phyloP scores from a whole-genome alignment of 2,888 invertebrate species.

The Diaphora mendica region DNA sequence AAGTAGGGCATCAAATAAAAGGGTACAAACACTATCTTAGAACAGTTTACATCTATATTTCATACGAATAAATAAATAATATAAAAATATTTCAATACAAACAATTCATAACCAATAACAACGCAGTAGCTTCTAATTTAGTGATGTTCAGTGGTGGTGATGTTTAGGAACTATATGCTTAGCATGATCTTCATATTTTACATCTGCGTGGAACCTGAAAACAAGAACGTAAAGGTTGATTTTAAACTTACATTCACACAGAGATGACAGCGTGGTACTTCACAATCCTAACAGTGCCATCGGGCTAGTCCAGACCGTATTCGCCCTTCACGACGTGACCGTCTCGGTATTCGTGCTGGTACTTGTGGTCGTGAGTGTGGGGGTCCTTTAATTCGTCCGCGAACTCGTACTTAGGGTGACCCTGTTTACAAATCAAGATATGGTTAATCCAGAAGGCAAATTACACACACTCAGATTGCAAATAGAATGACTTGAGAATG shows the following conservation, averaged over 20 bases:
- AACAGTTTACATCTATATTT: neutral
- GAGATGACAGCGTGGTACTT: constrained; percentile 39
- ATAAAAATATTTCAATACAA: neutral
- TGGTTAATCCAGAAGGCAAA: too few relatives aligned
- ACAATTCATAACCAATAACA: neutral
- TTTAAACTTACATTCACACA: neutral
- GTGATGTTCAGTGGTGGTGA: constrained; percentile 26
- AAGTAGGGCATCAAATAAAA: neutral
- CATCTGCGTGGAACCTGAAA: constrained; percentile 55
- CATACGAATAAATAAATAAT: neutral
- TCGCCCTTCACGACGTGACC: constrained; percentile 48
- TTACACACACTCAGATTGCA: too few relatives aligned
- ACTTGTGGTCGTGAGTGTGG: constrained; percentile 80
- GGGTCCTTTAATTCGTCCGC: constrained; percentile 79
- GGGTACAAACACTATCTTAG: neutral
- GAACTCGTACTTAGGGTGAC: constrained; percentile 67
- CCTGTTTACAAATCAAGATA: too few relatives aligned
- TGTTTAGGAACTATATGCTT: constrained; percentile 19
- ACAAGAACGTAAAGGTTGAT: neutral
- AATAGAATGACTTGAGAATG: too few relatives aligned
- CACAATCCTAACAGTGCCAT: constrained; percentile 44
- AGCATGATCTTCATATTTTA: constrained; percentile 35
- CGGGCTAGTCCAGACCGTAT: constrained; percentile 39
- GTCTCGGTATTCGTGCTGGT: constrained; percentile 72
- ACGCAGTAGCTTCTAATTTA: neutral